phyloP scores from a whole-genome alignment of 2,113 vertebrate species.

The Hylia prasina region DNA sequence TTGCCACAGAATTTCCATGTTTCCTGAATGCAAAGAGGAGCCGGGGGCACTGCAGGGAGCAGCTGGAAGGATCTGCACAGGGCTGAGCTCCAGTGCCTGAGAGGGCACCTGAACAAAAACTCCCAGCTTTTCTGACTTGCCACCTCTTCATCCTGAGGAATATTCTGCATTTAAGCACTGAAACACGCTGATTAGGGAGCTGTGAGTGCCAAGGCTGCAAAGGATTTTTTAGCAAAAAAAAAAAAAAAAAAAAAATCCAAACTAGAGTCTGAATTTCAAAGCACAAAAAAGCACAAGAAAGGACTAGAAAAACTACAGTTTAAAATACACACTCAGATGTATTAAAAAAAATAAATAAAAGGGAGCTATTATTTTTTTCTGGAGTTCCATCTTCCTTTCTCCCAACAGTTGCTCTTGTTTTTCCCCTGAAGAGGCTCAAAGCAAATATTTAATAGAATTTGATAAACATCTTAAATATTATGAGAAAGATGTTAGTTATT shows the following conservation, averaged over 20 bases:
- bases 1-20: not conserved
- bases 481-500: conserved; percentile 12
- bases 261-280: not conserved
- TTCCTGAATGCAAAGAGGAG: not conserved
- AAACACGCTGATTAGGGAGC: not conserved
- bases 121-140: accelerated
- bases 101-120: accelerated
- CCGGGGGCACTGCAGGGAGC: not conserved
- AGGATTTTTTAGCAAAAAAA: not conserved
- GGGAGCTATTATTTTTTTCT: not conserved
- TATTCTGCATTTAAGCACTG: not conserved
- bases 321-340: not conserved
- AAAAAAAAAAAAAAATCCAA: not conserved
- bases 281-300: not conserved
- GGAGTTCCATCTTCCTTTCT: not conserved
- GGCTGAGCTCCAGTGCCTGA: not conserved
- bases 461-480: not conserved
- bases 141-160: not conserved
- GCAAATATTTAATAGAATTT: not conserved
- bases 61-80: not conserved
- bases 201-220: not conserved
- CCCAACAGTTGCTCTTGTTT: not conserved
- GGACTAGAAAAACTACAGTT: not conserved
- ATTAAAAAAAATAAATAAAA: not conserved
- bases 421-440: not conserved